phyloP scores from a whole-genome alignment of 2,888 invertebrate genomes.

The Drosophila vallismaia region DNA sequence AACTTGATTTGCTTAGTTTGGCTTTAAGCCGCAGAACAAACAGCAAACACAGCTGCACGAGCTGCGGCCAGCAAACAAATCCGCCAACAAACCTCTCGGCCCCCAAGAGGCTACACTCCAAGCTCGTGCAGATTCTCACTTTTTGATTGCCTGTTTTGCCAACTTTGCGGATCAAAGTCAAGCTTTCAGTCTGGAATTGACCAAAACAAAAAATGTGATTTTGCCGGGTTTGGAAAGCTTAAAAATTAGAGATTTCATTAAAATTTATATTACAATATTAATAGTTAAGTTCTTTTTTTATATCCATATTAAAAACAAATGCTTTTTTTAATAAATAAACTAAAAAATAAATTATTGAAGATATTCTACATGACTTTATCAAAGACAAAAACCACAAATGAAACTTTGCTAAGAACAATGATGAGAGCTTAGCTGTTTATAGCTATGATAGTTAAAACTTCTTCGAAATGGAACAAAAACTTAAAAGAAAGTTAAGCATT shows the following conservation, averaged over 20 bases:
- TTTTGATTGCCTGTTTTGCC: constrained; percentile 25
- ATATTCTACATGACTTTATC: background rate
- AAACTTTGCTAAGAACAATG: background rate
- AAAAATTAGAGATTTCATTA: background rate
- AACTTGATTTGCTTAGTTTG: constrained; percentile 51
- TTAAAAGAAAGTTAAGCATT: too few relatives aligned
- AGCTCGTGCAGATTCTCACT: constrained; percentile 20
- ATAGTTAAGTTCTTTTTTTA: background rate
- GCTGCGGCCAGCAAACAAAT: constrained; percentile 24
- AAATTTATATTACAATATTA: background rate
- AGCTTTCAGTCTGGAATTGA: constrained; percentile 25
- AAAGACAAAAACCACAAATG: background rate
- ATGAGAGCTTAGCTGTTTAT: background rate
- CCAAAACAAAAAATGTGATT: constrained; percentile 9
- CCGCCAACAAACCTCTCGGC: constrained; percentile 47
- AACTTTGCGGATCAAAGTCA: constrained; percentile 4
- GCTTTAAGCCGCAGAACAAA: constrained; percentile 44
- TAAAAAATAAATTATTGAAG: background rate
- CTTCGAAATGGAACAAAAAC: too few relatives aligned
- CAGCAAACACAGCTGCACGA: constrained; percentile 37
- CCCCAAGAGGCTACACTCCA: constrained; percentile 25
- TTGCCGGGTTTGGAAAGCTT: background rate
- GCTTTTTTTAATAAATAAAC: background rate
- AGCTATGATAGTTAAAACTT: background rate
- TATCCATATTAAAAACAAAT: background rate